These are phyloP conservation scores for Puffinus mauretanicus DNA, from an alignment of 2,113 vertebrate species.

Conservation along the genomic window DNA sequence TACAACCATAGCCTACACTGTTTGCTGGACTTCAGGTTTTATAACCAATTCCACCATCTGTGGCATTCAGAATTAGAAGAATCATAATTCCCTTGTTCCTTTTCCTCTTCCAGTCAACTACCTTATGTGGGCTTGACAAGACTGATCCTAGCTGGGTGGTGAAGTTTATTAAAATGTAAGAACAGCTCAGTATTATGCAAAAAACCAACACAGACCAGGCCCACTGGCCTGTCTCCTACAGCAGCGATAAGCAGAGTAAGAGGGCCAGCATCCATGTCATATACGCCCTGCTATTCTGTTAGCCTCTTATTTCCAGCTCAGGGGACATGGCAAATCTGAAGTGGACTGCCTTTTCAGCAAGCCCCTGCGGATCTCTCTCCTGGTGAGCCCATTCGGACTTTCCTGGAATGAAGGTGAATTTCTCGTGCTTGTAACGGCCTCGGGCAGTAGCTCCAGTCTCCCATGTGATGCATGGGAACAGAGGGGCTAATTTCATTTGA, in stretches of 20 bases:
- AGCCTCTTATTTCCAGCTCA: background rate
- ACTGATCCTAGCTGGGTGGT: background rate
- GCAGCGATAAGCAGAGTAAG: background rate
- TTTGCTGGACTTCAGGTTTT: background rate
- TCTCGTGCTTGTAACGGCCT: background rate
- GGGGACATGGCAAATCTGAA: background rate
- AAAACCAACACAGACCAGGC: background rate
- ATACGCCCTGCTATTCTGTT: background rate
- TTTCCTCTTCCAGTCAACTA: background rate
- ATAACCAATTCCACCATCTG: background rate
- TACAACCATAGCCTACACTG: background rate
- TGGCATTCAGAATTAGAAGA: background rate
- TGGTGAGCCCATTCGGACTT: accelerated
- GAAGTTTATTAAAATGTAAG: background rate
- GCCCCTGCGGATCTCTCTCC: background rate
- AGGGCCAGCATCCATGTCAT: background rate
- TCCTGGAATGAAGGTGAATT: background rate
- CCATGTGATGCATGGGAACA: accelerated
- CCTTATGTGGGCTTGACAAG: background rate
- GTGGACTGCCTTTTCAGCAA: background rate
- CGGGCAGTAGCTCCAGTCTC: background rate
- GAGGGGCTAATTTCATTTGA: background rate
- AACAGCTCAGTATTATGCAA: background rate
- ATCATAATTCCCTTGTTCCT: background rate
- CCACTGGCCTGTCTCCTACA: background rate